Conservation (phyloP, 2,888 invertebrate genomes). For the Petrophora chlorosata region DNA sequence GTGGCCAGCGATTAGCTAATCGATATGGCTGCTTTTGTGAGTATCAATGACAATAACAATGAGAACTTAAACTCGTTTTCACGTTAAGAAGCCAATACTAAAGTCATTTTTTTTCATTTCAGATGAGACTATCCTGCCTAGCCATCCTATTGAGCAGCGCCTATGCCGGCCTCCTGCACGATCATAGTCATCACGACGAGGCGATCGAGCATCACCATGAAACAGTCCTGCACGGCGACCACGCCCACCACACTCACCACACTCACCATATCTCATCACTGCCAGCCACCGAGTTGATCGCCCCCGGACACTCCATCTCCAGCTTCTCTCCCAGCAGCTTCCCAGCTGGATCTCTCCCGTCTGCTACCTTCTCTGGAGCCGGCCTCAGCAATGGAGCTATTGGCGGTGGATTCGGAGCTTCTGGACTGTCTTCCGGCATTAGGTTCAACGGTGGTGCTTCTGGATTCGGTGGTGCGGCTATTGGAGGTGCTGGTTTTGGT, state of each 20-base stretch:
- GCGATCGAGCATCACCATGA: constrained; percentile 36
- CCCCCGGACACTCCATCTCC: constrained; percentile 39
- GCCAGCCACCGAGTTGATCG: constrained; percentile 25
- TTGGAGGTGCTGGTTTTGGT: constrained; percentile 14
- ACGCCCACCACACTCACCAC: too few species aligned
- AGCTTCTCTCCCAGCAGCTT: constrained; percentile 75
- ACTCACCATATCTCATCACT: constrained; percentile 27
- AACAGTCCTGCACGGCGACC: constrained; percentile 33
- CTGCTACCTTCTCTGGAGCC: constrained; percentile 64
- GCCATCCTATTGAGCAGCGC: constrained; percentile 71
- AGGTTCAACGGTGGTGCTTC: constrained; percentile 4
- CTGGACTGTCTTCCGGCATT: constrained; percentile 4
- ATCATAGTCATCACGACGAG: constrained; percentile 47
- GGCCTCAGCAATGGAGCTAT: constrained; percentile 36
- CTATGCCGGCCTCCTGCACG: constrained; percentile 64
- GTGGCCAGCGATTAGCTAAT: constrained; percentile 82
- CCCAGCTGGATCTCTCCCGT: constrained; percentile 71
- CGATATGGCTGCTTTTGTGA: constrained; percentile 78
- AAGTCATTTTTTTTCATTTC: constrained; percentile 47
- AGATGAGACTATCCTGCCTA: constrained; percentile 73
- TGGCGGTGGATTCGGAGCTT: constrained; percentile 6
- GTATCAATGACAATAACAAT: constrained; percentile 40
- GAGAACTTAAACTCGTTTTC: neutral
- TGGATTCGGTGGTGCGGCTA: constrained; percentile 6
- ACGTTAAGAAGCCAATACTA: constrained; percentile 5